Evolutionary conservation across 2,797 vertebrate genomes (phyloP), one percentile per base, ranked within the genome.

Genomic region (Varecia variegata): DNA sequence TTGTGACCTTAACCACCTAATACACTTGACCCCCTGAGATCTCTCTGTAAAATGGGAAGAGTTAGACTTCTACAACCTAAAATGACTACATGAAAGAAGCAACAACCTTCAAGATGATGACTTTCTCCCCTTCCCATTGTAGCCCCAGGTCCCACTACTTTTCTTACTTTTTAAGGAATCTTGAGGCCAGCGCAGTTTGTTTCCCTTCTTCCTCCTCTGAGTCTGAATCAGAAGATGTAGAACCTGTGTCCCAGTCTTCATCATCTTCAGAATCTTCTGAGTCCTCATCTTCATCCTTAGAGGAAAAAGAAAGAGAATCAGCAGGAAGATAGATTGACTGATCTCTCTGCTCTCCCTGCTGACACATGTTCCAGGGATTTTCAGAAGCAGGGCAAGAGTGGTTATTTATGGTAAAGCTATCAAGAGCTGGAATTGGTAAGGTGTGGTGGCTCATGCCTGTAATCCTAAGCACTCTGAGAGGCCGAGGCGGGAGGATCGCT

Each of bases 161-260:
- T 65, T 27, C 99, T 98, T 94, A 99, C 99, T 99, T 99, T 95
- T 99, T 99, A 88, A 99, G 99, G 98, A 99, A 99, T 95, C 98
- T 99, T 14, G 98, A 93, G 25, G 99, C 99, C 96, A 99, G 95
- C 0, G 99, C 99, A 0, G 98, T 97, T 18, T 98, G 98, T 93
- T 99, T 99, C 52, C 97, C 99, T 7, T 99, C 99, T 0, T 98
- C 99, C 1, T 99, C 99, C 27, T 99, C 99, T 0, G 99, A 99
- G 94, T 99, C 99, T 0, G 99, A 98, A 74, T 98, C 99, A 18
- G 99, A 99, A 90, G 98, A 99, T 0, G 99, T 99, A 0, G 98
- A 98, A 60, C 99, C 99, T 0, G 99, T 98, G 60, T 99, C 98
- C 99, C 99, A 99, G 85, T 99, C 99, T 97, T 99, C 99, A n/a